phyloP scores from a whole-genome alignment of 2,113 vertebrate species.

The Syngnathus floridae region DNA sequence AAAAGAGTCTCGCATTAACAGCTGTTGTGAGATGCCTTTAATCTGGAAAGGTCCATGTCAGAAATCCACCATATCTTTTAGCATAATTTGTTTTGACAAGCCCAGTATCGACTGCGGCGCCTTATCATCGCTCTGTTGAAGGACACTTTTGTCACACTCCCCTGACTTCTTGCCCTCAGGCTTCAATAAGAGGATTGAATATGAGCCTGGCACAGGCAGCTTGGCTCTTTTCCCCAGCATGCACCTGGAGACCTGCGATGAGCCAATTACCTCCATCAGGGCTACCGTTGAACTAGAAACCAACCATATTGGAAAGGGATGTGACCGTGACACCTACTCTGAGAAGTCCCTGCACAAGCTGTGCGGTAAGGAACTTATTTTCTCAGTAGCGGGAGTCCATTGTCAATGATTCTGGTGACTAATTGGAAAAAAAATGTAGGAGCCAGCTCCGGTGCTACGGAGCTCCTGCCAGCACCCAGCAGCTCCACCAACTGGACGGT shows the following conservation, averaged over 20 bases:
- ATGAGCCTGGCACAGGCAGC: slow-evolving; percentile 90
- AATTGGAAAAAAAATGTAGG: slow-evolving; percentile 60
- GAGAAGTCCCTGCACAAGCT: slow-evolving; percentile 94
- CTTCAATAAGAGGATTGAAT: slow-evolving; percentile 90
- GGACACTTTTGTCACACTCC: slow-evolving; percentile 12
- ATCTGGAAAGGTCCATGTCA: slow-evolving; percentile 1
- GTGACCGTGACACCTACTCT: slow-evolving; percentile 96
- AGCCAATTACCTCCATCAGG: slow-evolving; percentile 81
- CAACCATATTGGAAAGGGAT: slow-evolving; percentile 94
- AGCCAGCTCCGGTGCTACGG: slow-evolving; percentile 78
- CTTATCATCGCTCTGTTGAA: slow-evolving; percentile 9
- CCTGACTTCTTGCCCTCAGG: slow-evolving; percentile 62
- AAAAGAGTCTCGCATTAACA: slow-evolving; percentile 13
- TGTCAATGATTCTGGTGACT: not conserved
- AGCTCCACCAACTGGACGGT: slow-evolving; percentile 84
- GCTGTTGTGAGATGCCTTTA: not conserved
- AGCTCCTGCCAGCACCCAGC: slow-evolving; percentile 89
- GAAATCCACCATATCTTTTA: slow-evolving; percentile 6
- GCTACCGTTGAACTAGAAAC: slow-evolving; percentile 88
- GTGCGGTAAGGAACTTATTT: slow-evolving; percentile 76
- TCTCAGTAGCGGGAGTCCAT: not conserved
- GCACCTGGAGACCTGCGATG: slow-evolving; percentile 89
- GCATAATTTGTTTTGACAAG: slow-evolving; percentile 21
- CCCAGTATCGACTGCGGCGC: slow-evolving; percentile 6
- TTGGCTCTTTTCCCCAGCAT: slow-evolving; percentile 86